These are phyloP conservation scores for Hymenopus coronatus DNA, from an alignment of 2,888 invertebrate species.

Conservation along the genomic window DNA sequence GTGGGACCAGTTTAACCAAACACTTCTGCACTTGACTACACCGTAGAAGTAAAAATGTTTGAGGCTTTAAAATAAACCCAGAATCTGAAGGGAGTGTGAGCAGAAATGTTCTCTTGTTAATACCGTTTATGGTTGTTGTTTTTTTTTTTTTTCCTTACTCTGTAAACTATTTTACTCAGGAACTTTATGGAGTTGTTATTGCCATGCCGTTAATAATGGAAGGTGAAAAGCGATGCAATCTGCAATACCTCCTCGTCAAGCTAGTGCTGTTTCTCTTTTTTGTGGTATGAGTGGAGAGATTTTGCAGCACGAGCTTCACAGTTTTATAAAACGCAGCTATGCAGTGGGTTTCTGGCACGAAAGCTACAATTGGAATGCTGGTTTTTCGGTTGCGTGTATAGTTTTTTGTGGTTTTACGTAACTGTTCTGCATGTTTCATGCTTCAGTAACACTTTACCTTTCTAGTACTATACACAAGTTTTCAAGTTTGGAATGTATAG, in stretches of 20 bases:
- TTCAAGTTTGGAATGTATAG: background rate
- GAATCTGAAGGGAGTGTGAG: too few relatives aligned
- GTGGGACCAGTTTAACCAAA: too few relatives aligned
- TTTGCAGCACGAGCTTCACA: too few relatives aligned
- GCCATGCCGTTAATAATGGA: background rate
- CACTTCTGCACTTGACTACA: too few relatives aligned
- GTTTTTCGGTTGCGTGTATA: background rate
- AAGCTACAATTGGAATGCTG: too few relatives aligned
- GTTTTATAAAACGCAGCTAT: too few relatives aligned
- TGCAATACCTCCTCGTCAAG: background rate
- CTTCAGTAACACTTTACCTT: background rate
- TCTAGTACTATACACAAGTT: background rate
- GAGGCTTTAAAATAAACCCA: too few relatives aligned
- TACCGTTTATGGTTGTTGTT: too few relatives aligned
- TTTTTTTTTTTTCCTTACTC: too few relatives aligned
- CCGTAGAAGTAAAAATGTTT: too few relatives aligned
- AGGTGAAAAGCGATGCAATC: background rate
- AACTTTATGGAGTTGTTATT: background rate
- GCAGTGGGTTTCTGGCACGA: too few relatives aligned
- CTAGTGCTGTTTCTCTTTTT: background rate
- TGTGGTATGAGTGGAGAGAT: background rate
- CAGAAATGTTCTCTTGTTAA: too few relatives aligned
- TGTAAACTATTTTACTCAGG: background rate
- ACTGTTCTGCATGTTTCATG: background rate
- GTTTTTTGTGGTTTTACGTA: background rate